Evolutionary conservation across 2,113 vertebrate species (phyloP), one percentile per base, ranked within the genome.

Genomic region (Elgaria multicarinata): DNA sequence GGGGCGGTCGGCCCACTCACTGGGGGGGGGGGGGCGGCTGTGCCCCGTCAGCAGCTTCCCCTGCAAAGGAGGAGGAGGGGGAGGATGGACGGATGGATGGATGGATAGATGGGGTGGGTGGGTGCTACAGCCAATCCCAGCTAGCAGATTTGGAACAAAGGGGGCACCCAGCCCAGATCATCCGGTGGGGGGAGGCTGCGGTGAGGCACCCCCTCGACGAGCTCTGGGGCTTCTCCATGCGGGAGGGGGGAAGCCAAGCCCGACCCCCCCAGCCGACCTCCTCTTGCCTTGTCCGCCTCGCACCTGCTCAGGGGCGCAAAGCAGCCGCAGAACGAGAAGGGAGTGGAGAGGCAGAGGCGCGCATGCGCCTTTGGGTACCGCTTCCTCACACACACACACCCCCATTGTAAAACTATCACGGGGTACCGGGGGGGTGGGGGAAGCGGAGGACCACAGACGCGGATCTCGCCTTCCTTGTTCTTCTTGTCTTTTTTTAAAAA

Each of bases 151-250:
- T 10, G 50, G 22, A 20, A n/a, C 78, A 39, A 64, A 50, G 71
- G 85, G 90, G 86, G 72, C 31, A 3, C 36, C 44, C 2, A 13
- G 46, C 80, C 39, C 86, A 7, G 16, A n/a, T 71, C 77, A 90
- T 0, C 2, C 20, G 1, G 58, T 67, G 67, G 77, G 67, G 22
- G 46, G 78, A 72, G 78, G 66, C 69, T 39, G 77, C 58, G 20
- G 75, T 14, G 22, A 18, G 3, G 0, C 31, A 10, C 0, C 31
- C 69, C 79, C 26, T n/a, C 39, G 3, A 22, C 36, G 46, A 3
- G 64, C 67, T 64, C 44, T n/a, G 39, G 39, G 24, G 64, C 33
- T 74, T 20, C 26, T 33, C 79, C 79, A 83, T 75, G 66, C 50
- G 78, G 33, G 33, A 36, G 39, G 16, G 20, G 74, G 28, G 42